A percentile compares a stretch with the other conserved stretches of the same genome.
Evolutionary conservation across 2,797 vertebrate species (phyloP).

Genomic region (Odontamblyopus lacepedii): DNA sequence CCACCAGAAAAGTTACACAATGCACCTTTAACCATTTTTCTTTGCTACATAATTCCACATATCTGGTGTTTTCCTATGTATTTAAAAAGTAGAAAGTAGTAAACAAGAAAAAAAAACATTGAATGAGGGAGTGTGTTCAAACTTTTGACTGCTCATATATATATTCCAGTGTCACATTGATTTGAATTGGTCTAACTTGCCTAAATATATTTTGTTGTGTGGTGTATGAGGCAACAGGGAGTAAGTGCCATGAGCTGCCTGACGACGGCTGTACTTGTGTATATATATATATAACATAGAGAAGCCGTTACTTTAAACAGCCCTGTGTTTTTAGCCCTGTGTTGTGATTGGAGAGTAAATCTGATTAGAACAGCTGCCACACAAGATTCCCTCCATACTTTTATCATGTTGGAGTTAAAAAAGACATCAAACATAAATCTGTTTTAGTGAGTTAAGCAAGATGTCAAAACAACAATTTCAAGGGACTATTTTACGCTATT

Average conservation of each 20-base stretch:
- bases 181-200: background rate
- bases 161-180: no score
- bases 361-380: constrained; percentile 19
- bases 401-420: constrained; percentile 15
- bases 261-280: constrained; percentile 11
- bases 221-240: background rate
- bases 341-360: constrained; percentile 29
- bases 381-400: constrained; percentile 6
- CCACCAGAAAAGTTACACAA: no score
- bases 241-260: constrained; percentile 15
- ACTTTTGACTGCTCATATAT: no score
- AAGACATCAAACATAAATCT: background rate
- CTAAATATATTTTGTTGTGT: background rate
- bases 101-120: no score
- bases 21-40: no score
- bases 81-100: no score
- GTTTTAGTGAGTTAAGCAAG: background rate
- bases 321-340: constrained; percentile 53
- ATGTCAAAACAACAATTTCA: no score
- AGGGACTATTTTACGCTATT: no score
- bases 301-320: constrained; percentile 50
- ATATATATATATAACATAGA: constrained; percentile 35
- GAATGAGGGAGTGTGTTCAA: no score
- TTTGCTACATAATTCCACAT: no score
- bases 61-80: no score